Conservation (phyloP, 2,797 vertebrate species). For the Enoplosus armatus region DNA sequence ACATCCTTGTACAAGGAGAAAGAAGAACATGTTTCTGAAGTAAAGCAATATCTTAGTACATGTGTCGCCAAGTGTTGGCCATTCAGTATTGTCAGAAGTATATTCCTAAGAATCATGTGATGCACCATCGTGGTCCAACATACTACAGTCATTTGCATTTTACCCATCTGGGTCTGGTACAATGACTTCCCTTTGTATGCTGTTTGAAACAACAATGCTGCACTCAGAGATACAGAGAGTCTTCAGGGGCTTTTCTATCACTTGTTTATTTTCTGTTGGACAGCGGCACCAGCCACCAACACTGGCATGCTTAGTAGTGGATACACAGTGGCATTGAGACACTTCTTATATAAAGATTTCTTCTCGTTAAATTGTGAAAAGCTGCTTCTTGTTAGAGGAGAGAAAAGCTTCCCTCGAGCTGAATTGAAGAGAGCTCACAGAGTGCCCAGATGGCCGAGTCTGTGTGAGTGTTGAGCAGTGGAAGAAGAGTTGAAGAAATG, state of each 20-base stretch:
- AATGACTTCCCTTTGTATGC: constrained; percentile 58
- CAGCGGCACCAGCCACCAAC: constrained; percentile 39
- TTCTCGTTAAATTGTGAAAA: constrained; percentile 52
- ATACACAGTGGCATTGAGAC: constrained; percentile 42
- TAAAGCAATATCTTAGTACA: neutral
- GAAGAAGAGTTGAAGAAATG: constrained; percentile 39
- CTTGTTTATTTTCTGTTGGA: constrained; percentile 54
- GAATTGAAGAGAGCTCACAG: constrained; percentile 41
- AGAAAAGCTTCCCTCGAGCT: constrained; percentile 49
- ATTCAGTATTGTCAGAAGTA: constrained; percentile 14
- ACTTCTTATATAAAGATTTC: constrained; percentile 41
- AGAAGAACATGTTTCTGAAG: neutral
- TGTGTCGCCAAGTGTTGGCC: neutral
- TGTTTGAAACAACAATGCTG: constrained; percentile 52
- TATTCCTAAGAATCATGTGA: neutral
- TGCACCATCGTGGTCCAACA: constrained; percentile 25
- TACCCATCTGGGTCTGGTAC: constrained; percentile 30
- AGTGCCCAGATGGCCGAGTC: constrained; percentile 57
- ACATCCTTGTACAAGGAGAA: neutral
- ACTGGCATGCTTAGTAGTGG: constrained; percentile 21
- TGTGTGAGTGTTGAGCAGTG: constrained; percentile 42
- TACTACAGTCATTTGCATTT: constrained; percentile 45
- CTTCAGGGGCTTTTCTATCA: constrained; percentile 46
- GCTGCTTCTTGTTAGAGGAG: constrained; percentile 55
- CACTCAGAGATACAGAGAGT: constrained; percentile 43